A percentile compares a stretch with the other conserved stretches of the same genome.
These are phyloP conservation scores for Entomobrya proxima DNA, from an alignment of 2,888 invertebrate species.

Conservation along the genomic window DNA sequence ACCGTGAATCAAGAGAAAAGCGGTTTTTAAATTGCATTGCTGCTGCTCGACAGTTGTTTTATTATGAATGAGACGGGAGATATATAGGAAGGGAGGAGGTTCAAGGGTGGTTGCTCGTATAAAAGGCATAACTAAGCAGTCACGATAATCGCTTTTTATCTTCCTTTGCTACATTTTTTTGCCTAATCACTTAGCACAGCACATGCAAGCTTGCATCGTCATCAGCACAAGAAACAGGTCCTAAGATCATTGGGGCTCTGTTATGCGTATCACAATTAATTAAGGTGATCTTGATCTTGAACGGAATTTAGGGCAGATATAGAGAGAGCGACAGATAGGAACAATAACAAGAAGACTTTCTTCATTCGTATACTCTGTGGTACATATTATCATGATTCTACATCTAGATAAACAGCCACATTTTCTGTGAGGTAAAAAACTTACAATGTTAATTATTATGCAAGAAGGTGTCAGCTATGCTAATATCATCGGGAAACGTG, in stretches of 20 bases:
- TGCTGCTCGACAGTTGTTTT: not conserved
- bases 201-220: not conserved
- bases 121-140: slow-evolving; percentile 22
- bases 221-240: slow-evolving; percentile 37
- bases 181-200: slow-evolving; percentile 9
- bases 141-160: slow-evolving; percentile 21
- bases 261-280: slow-evolving; percentile 50
- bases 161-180: slow-evolving; percentile 15
- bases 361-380: too few relatives aligned
- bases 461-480: too few relatives aligned
- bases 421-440: too few relatives aligned
- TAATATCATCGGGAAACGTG: too few relatives aligned
- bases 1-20: not conserved
- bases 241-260: slow-evolving; percentile 23
- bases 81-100: not conserved
- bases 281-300: slow-evolving; percentile 54
- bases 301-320: slow-evolving; percentile 39
- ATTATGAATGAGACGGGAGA: slow-evolving; percentile 20
- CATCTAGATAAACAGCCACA: too few relatives aligned
- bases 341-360: too few relatives aligned
- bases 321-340: not conserved
- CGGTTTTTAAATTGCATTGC: not conserved
- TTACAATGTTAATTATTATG: too few relatives aligned
- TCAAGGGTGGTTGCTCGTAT: not conserved
- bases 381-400: too few relatives aligned